Conservation (phyloP, 1,140 invertebrate species). For the Drosophila guanche region DNA sequence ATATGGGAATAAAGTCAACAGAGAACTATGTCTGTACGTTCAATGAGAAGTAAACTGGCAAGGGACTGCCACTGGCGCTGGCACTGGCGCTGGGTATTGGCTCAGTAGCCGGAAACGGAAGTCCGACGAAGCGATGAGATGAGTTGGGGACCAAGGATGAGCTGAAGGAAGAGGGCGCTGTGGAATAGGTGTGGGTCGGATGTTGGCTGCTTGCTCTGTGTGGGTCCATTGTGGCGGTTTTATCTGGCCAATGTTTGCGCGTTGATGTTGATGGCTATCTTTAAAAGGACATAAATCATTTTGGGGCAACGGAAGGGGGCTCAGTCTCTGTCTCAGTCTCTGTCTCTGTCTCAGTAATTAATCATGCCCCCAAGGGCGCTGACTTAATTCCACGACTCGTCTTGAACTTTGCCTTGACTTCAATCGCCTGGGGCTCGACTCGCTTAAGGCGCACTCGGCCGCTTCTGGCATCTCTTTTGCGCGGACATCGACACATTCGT, state of each 20-base stretch:
- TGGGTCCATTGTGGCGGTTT: conserved; percentile 65
- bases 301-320: conserved; percentile 10
- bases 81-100: conserved; percentile 1
- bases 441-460: no score
- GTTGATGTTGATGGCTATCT: conserved; percentile 79
- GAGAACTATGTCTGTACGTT: background rate
- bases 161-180: background rate
- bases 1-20: conserved; percentile 61
- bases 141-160: background rate
- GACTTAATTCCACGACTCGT: conserved; percentile 66
- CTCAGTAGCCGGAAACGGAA: conserved; percentile 60
- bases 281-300: conserved; percentile 80
- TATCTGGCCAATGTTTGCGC: conserved; percentile 68
- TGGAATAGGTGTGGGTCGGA: background rate
- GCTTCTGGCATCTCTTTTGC: no score
- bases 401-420: background rate
- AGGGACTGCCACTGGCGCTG: background rate
- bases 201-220: background rate
- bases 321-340: conserved; percentile 20
- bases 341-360: conserved; percentile 68
- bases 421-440: no score
- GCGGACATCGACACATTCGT: background rate
- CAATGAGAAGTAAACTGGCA: background rate
- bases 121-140: conserved; percentile 19
- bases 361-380: conserved; percentile 66